Base-by-base conservation (phyloP, 2,113 vertebrate species). In the Ellobius talpinus region DNA sequence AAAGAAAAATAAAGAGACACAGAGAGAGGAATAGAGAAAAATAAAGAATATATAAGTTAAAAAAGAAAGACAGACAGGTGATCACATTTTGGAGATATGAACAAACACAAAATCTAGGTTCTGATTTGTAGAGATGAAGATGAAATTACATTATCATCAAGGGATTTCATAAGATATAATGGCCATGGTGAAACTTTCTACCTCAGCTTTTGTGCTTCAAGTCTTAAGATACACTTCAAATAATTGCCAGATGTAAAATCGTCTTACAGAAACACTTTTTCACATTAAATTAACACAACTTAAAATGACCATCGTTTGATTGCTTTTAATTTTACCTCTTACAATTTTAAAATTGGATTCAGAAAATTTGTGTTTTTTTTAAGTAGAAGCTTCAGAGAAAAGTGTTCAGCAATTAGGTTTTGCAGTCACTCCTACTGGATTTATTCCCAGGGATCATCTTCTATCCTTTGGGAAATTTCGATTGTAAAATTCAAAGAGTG, bases 401-500 rank as follows among this genome's bases (percentile, higher is more conserved):
- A 89, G 9, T 94, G n/a, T 87, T 95, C 61, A 70, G 52, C 96
- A 95, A 96, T 97, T 97, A 97, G 61, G 39, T 97, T 78, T 90
- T 78, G 47, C 89, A 93, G 63, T 87, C 95, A 95, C 52, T 78
- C 33, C 68, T 42, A 17, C 55, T 98, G 90, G 86, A 92, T 39
- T 84, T 86, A 89, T 96, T 96, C 81, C 72, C 81, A 89, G 78
- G 84, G 93, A 73, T 94, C 94, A 76, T 77, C 14, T 92, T 68
- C 52, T 87, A n/a, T 97, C 81, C 68, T 90, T 45, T 84, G 81
- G 90, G 92, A 91, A 94, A 97, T 96, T 97, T 97, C 85, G 92
- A 97, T 96, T 70, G 88, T 87, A 97, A 97, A 97, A 96, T 97
- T 97, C 95, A 97, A 97, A 97, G 61, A 55, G 91, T 96, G 92